These are phyloP conservation scores for Platerodrilus igneus DNA, from an alignment of 2,888 invertebrate species.

Conservation along the genomic window DNA sequence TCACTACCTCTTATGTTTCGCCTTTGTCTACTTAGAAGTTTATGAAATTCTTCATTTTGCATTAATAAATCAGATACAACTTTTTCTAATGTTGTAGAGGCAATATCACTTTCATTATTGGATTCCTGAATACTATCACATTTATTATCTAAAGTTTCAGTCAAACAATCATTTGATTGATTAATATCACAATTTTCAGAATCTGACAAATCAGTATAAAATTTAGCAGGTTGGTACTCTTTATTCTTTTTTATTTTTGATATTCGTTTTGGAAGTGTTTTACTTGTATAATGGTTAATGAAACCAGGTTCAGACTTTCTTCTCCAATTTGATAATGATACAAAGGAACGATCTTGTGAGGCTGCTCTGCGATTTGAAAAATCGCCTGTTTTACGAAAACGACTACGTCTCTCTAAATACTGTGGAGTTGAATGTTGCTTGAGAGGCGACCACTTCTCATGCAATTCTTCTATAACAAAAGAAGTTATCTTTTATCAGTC, in stretches of 20 bases:
- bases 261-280: constrained; percentile 67
- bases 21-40: constrained; percentile 70
- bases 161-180: constrained; percentile 62
- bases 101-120: constrained; percentile 26
- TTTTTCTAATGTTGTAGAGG: constrained; percentile 61
- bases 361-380: constrained; percentile 39
- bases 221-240: constrained; percentile 56
- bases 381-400: constrained; percentile 57
- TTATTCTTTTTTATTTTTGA: constrained; percentile 66
- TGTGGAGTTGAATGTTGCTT: constrained; percentile 82
- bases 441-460: constrained; percentile 53
- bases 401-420: constrained; percentile 80
- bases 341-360: constrained; percentile 51
- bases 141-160: constrained; percentile 48
- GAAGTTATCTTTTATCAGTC: constrained; percentile 1
- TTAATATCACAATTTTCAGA: constrained; percentile 51
- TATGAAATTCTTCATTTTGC: constrained; percentile 79
- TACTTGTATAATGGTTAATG: constrained; percentile 56
- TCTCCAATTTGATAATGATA: constrained; percentile 62
- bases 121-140: constrained; percentile 38
- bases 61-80: constrained; percentile 78
- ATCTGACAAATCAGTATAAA: constrained; percentile 64
- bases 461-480: constrained; percentile 37
- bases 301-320: constrained; percentile 68
- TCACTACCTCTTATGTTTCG: constrained; percentile 48